Base-by-base conservation (phyloP, 2,113 vertebrate species). In the Thryonomys swinderianus region DNA sequence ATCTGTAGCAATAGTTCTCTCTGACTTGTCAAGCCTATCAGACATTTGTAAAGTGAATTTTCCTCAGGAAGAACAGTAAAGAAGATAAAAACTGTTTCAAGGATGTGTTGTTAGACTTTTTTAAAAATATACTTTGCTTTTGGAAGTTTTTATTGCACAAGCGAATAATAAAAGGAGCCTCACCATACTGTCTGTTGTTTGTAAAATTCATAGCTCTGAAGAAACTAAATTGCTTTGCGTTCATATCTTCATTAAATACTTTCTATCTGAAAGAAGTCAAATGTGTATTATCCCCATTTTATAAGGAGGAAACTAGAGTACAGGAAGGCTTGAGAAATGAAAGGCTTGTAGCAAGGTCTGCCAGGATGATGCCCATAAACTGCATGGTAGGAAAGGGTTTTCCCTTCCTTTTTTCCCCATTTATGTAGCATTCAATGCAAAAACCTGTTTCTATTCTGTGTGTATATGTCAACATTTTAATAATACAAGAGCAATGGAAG, bases 61-160 rank as follows among this genome's bases (percentile, higher is more conserved):
- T 87, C 55, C 57, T 59, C 66, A 95, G 79, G 76, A 73, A 97
- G 79, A 89, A 81, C 45, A 91, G 57, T 45, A 81, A 95, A 66
- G 62, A 71, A 84, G 74, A 81, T 90, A 96, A 96, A 97, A 96
- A 64, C 93, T 57, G 96, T 96, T 94, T 87, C 86, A 87, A 17
- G 84, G 91, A 71, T 90, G 57, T 78, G 48, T 40, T 90, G 78
- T 45, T 95, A 80, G 37, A 59, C 85, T 92, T 85, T 71, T 79
- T 32, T 73, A 37, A 51, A 27, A 51, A 27, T 25, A 37, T n/a
- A 67, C 83, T 78, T 82, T 93, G 69, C 64, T 45, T 94, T 95
- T 78, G 59, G 59, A 42, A 93, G 57, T 13, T 89, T 96, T 96
- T 91, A 93, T 85, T 88, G 66, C 57, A 62, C 64, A 94, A 79